phyloP scores from a whole-genome alignment of 2,797 vertebrate species.

The Okamejei kenojei region DNA sequence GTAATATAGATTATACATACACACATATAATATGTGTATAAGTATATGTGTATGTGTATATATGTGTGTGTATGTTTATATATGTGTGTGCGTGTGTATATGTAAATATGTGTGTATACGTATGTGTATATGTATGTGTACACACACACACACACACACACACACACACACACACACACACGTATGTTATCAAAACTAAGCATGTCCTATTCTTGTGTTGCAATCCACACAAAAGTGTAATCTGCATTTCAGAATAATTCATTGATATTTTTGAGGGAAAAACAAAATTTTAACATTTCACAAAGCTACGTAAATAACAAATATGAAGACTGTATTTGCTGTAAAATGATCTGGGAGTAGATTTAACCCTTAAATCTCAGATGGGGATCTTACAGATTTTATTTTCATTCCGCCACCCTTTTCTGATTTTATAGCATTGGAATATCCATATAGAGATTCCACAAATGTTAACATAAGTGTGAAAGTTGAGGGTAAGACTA shows the following conservation, averaged over 20 bases:
- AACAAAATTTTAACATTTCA: background rate
- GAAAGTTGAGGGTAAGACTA: background rate
- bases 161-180: too few relatives aligned
- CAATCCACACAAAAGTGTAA: background rate
- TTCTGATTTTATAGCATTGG: background rate
- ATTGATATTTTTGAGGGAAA: background rate
- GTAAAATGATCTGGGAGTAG: background rate
- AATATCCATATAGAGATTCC: background rate
- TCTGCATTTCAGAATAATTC: background rate
- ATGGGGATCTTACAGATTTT: background rate
- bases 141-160: too few relatives aligned
- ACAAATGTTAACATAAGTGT: background rate
- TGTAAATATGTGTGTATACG: too few relatives aligned
- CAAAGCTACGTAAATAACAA: background rate
- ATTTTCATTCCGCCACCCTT: background rate
- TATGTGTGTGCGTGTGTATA: too few relatives aligned
- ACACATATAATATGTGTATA: too few relatives aligned
- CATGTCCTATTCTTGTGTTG: background rate
- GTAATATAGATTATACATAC: too few relatives aligned
- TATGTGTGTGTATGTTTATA: too few relatives aligned
- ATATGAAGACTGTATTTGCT: background rate
- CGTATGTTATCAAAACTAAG: background rate
- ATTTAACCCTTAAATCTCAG: background rate
- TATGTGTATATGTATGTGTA: too few relatives aligned
- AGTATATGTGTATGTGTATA: too few relatives aligned